Base-by-base conservation (phyloP, 2,888 invertebrate species). In the Chrysolina haemoptera region DNA sequence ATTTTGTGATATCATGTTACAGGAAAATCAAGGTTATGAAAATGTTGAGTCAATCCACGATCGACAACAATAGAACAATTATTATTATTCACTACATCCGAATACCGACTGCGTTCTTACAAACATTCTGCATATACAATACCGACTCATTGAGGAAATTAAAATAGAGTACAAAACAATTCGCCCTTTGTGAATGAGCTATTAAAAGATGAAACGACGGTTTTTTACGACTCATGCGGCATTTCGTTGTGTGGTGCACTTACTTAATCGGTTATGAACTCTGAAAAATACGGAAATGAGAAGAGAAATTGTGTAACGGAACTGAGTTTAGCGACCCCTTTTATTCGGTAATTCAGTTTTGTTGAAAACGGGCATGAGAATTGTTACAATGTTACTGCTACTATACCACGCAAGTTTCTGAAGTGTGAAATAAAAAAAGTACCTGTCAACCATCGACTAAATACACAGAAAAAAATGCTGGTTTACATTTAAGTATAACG, bases 181-280 rank as follows among this genome's bases (percentile, higher is more conserved):
- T 69, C 46, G 18, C 62, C 69, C 69, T 62, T 69, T 69, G 69
- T 69, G 35, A 46, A 27, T 41, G 46, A 27, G 43, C 18, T 46
- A 69, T 62, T 69, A 62, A 69, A 69, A 69, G 69, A 69, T 69
- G 48, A 69, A 69, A 69, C 46, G 20, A 27, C 14, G 43, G 10
- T 69, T 59, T 62, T n/a, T 62, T 22, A 69, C 22, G 59, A 41
- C 69, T 69, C 62, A 40, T 22, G n/a, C 22, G 35, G 59, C 35
- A 27, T 62, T 22, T n/a, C 16, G 10, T 66, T 50, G 48, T 27
- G 50, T n/a, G 16, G 50, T n/a, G 16, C 12, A 12, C 22, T 59
- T 12, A 20, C 22, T 14, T 64, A 63, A 63, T 63, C 43, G 64
- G 27, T 18, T 40, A 16, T 20, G 40, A 27, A 20, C 43, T 14